Conservation (phyloP, 1,140 invertebrate species). For the Megalopta genalis region DNA sequence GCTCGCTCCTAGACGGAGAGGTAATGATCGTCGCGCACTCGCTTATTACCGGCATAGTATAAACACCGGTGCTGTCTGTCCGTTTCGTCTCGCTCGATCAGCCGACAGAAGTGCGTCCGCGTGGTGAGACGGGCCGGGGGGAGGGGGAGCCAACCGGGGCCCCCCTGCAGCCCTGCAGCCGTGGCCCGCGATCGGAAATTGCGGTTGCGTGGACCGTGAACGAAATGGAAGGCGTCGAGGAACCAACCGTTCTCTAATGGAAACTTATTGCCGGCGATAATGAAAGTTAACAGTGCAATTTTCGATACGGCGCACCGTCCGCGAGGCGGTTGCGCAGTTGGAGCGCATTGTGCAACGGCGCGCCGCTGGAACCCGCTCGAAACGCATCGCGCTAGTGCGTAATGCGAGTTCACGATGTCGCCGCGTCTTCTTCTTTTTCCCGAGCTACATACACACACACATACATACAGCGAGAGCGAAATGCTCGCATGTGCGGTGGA, state of each 20-base stretch:
- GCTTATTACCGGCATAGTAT: constrained; percentile 10
- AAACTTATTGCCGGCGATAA: neutral
- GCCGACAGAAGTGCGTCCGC: neutral
- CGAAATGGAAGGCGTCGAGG: constrained; percentile 10
- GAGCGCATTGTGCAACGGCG: neutral
- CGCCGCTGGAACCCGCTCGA: neutral
- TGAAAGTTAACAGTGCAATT: constrained; percentile 2
- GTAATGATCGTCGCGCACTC: constrained; percentile 44
- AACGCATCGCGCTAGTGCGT: neutral
- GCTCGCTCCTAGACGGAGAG: neutral
- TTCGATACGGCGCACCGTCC: neutral
- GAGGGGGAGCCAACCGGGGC: too few relatives aligned
- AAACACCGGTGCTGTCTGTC: constrained; percentile 36
- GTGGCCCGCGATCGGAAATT: neutral
- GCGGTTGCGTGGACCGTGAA: neutral
- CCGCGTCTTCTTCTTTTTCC: neutral
- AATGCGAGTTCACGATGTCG: neutral
- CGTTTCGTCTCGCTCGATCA: neutral
- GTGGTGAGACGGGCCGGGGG: neutral
- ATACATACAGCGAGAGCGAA: too few relatives aligned
- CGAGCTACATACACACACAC: too few relatives aligned
- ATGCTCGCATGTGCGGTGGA: neutral
- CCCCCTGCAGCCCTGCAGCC: too few relatives aligned
- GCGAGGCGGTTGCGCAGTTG: neutral
- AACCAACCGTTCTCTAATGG: constrained; percentile 1